Evolutionary conservation across 1,140 invertebrate genomes (phyloP), one percentile per base, ranked within the genome.

Genomic region (Micrasema minimum): DNA sequence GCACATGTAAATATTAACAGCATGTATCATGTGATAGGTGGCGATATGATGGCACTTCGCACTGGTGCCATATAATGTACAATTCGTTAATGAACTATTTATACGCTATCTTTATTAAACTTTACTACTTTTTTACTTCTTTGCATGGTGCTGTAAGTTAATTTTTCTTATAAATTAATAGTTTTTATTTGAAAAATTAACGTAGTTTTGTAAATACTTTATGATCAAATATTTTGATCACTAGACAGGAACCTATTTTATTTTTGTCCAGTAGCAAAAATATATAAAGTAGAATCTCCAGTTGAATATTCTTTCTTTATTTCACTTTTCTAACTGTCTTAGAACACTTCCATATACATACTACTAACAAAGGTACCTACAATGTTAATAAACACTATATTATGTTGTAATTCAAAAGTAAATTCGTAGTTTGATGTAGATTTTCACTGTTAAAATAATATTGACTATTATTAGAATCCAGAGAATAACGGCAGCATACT

Each of bases 151-250:
- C 67, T 62, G 26, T 62, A 23, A 65, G 71, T 72, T 72, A 68
- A 72, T 68, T 72, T 72, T 72, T 68, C 71, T 68, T 62, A 68
- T 72, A 72, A 68, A 72, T 22, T 18, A 22, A 51, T 48, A 55
- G 35, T 59, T 59, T 66, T 72, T 72, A 66, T 72, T 51, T 72
- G 71, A 64, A 72, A 72, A 72, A 72, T 72, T 68, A 72, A 72
- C 57, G 37, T 66, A 61, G 65, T 38, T 51, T 68, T 69, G 26
- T 31, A 31, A 16, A 46, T 69, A 31, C 50, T 67, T 18, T 31
- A 64, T 64, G 41, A 23, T 67, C 31, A 2, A 4, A 20, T 57
- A 50, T 12, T 18, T 50, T 64, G 43, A 26, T 53, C 22, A 37
- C 43, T 65, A 53, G 43, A 50, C 14, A 66, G 64, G 71, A 72